Conservation (phyloP, 92 coral and sea anemone species). For the Porites cylindrica region DNA sequence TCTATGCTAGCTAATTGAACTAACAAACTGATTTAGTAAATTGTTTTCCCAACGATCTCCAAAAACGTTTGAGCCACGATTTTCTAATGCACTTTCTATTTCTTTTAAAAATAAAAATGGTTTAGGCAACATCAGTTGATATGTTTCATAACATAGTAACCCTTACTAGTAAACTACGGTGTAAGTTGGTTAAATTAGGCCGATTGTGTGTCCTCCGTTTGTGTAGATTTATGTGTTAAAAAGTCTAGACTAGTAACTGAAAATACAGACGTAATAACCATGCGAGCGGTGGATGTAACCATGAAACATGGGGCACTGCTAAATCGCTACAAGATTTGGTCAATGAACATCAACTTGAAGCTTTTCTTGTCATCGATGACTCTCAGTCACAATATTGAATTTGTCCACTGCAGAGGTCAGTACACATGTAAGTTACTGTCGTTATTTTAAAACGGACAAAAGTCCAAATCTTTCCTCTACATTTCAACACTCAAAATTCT, state of each 20-base stretch:
- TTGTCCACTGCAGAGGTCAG: background rate
- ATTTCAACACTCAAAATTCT: background rate
- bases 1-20: too few relatives aligned
- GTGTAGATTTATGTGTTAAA: too few relatives aligned
- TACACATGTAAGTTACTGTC: background rate
- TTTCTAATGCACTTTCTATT: background rate
- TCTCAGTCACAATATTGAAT: background rate
- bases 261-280: too few relatives aligned
- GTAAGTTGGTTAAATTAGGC: background rate
- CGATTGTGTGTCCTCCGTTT: background rate
- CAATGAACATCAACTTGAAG: too few relatives aligned
- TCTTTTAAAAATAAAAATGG: background rate
- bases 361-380: too few relatives aligned
- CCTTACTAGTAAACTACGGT: background rate
- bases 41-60: too few relatives aligned
- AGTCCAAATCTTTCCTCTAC: background rate
- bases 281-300: too few relatives aligned
- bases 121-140: background rate
- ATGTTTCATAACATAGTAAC: conserved; percentile 3
- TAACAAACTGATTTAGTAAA: too few relatives aligned
- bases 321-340: too few relatives aligned
- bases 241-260: too few relatives aligned
- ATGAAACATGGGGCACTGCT: too few relatives aligned
- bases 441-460: background rate
- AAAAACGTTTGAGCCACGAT: background rate